Conservation (phyloP, 2,113 vertebrate species). For the Pogona vitticeps region DNA sequence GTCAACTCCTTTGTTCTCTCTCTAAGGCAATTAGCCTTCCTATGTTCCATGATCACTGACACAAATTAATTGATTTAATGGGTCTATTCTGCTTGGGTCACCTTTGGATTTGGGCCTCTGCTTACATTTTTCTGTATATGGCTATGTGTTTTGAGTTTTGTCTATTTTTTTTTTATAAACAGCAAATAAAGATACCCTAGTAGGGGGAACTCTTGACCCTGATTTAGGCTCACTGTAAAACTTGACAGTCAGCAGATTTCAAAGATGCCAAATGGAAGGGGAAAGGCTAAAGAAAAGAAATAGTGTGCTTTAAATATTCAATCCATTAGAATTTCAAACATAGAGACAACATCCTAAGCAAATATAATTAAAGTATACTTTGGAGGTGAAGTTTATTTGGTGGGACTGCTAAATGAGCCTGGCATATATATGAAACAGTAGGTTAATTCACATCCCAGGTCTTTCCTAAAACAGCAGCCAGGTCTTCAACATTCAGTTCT, state of each 20-base stretch:
- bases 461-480: slow-evolving; percentile 4
- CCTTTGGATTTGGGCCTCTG: no score
- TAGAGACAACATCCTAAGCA: slow-evolving; percentile 14
- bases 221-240: neutral
- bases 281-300: neutral
- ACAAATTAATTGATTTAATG: no score
- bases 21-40: no score
- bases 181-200: neutral
- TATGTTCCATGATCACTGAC: no score
- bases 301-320: neutral
- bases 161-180: neutral
- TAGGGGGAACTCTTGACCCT: no score
- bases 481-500: slow-evolving; percentile 14
- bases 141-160: neutral
- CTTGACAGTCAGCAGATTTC: neutral
- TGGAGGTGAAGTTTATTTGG: slow-evolving; percentile 21
- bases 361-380: slow-evolving; percentile 17
- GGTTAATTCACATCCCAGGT: slow-evolving; percentile 6
- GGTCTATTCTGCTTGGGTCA: no score
- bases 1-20: no score
- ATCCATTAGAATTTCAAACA: slow-evolving; percentile 8
- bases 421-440: slow-evolving; percentile 4
- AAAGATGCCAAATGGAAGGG: neutral
- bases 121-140: no score
- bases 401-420: neutral